These are phyloP conservation scores for Cyclophora albipunctata DNA, from an alignment of 2,888 invertebrate species.

Conservation along the genomic window DNA sequence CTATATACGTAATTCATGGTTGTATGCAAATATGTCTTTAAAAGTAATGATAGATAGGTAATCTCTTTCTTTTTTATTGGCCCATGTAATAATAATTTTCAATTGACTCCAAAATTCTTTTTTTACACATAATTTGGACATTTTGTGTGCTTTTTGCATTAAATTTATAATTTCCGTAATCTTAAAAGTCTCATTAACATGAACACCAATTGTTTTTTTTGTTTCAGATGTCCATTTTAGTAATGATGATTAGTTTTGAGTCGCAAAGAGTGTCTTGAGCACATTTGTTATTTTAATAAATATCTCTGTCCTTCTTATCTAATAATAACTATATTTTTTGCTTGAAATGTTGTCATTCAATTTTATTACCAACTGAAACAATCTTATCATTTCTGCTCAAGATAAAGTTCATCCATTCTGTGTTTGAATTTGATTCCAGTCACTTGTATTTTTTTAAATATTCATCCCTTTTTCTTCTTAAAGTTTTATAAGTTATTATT, in stretches of 20 bases:
- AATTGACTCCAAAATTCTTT: no score
- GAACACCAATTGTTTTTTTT: constrained; percentile 11
- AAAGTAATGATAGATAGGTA: no score
- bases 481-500: constrained; percentile 8
- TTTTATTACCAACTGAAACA: constrained; percentile 41
- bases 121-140: no score
- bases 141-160: no score
- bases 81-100: no score
- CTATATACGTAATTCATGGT: no score
- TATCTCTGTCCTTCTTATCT: constrained; percentile 23
- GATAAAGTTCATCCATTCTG: constrained; percentile 53
- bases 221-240: constrained; percentile 59
- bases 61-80: no score
- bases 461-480: constrained; percentile 5
- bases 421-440: constrained; percentile 28
- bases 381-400: constrained; percentile 69
- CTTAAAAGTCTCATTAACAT: no score
- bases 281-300: constrained; percentile 13
- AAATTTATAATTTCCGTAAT: no score
- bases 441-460: constrained; percentile 27
- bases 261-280: constrained; percentile 59
- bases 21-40: no score
- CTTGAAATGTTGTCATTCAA: constrained; percentile 29
- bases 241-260: constrained; percentile 46
- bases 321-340: constrained; percentile 15